A percentile compares a stretch with the other conserved stretches of the same genome.
phyloP scores from a whole-genome alignment of 2,113 vertebrate species.

The Prochilodus magdalenae region DNA sequence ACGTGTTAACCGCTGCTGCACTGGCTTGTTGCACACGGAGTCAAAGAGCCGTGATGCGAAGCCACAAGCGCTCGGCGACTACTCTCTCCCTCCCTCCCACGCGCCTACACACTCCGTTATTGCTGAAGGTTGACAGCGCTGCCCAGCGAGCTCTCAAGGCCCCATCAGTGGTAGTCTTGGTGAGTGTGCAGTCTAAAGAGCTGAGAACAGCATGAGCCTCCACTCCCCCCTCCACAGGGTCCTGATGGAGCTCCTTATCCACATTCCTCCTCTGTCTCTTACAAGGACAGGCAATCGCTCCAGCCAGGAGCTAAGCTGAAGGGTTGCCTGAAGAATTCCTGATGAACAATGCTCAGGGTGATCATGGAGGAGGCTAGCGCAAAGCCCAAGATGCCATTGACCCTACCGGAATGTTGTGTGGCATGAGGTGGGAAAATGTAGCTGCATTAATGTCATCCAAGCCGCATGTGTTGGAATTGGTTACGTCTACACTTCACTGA shows the following conservation, averaged over 20 bases:
- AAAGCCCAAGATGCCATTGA: too few species aligned
- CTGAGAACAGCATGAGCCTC: constrained; percentile 15
- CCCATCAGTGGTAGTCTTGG: constrained; percentile 28
- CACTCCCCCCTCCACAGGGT: background rate
- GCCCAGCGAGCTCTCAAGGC: constrained; percentile 13
- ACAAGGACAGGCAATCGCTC: constrained; percentile 1
- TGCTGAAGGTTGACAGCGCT: constrained; percentile 34
- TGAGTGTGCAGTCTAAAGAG: constrained; percentile 12
- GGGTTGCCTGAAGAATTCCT: background rate
- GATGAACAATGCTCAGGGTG: background rate
- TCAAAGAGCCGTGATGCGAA: background rate
- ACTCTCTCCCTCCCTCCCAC: background rate
- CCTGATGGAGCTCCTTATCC: constrained; percentile 16
- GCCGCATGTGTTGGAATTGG: too few species aligned
- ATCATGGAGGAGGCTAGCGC: too few species aligned
- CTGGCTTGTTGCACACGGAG: background rate
- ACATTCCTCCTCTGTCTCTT: background rate
- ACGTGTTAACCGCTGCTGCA: background rate
- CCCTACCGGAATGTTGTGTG: too few species aligned
- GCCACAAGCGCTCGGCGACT: background rate
- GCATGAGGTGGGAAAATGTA: too few species aligned
- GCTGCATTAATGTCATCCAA: too few species aligned
- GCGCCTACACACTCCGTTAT: background rate
- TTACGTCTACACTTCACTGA: too few species aligned
- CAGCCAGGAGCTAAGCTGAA: background rate